Percentiles rank a stretch among this genome's conserved stretches.
These are phyloP conservation scores for Lasioglossum lativentre DNA, from an alignment of 2,888 invertebrate species.

Conservation along the genomic window DNA sequence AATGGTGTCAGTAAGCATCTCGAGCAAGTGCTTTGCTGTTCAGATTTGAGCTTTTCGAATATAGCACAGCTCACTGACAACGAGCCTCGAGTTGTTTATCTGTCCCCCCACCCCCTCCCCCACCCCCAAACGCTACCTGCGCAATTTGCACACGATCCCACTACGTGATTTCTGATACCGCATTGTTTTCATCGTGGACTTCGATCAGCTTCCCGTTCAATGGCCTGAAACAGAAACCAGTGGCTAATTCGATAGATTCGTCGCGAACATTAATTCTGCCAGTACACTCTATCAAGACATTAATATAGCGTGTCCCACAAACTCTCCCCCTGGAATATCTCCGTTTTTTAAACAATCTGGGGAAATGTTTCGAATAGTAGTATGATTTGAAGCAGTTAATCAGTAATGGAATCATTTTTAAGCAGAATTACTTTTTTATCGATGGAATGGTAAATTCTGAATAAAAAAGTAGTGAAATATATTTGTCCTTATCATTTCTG, in stretches of 20 bases:
- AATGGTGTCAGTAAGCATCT: conserved; percentile 59
- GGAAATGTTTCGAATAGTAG: background rate
- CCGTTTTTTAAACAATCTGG: background rate
- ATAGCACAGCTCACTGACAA: conserved; percentile 56
- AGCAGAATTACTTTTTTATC: too few species aligned
- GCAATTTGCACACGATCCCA: conserved; percentile 18
- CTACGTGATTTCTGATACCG: conserved; percentile 31
- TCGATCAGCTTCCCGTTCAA: background rate
- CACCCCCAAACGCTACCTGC: background rate
- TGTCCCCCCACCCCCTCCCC: conserved; percentile 23
- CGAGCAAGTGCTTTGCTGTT: conserved; percentile 65
- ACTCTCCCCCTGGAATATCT: background rate
- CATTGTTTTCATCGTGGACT: background rate
- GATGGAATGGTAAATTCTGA: too few species aligned
- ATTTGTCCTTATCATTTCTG: too few species aligned
- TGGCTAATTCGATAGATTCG: background rate
- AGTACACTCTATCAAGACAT: background rate
- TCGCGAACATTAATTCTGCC: background rate
- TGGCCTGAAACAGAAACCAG: background rate
- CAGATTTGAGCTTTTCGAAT: conserved; percentile 68
- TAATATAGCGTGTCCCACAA: background rate
- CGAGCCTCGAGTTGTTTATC: conserved; percentile 58
- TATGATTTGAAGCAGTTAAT: background rate
- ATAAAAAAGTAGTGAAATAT: too few species aligned
- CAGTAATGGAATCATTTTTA: too few species aligned